Base-by-base conservation (phyloP, 2,888 invertebrate genomes). In the Phengaris alcon region DNA sequence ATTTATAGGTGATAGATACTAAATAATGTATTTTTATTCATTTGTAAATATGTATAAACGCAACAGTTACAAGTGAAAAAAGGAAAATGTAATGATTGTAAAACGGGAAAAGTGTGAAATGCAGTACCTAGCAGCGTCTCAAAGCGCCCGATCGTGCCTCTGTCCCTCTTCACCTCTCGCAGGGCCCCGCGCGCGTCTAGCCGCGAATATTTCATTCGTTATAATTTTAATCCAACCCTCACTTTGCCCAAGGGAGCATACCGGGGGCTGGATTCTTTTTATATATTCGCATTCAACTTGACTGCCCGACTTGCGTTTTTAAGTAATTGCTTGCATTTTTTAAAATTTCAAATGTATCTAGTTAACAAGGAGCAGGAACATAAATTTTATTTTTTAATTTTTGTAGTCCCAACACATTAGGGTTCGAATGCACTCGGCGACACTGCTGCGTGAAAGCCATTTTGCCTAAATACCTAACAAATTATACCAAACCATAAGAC, bases 271-370 rank as follows among this genome's bases (percentile, higher is more conserved):
- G 46, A 77, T 79, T 77, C 76, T 77, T 77, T 79, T 83, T 85
- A 54, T 82, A 81, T 87, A 83, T 90, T 89, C 89, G 85, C 88
- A 84, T 87, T 88, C 88, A 82, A 83, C 87, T 89, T 83, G 82
- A 83, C 83, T 79, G 80, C 80, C 79, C 82, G 81, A 82, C 83
- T 85, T 85, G 86, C 84, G 84, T 88, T 89, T 90, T 90, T 87
- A 88, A 89, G 90, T 90, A 91, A 90, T 91, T 91, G 90, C 87
- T 85, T 86, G 85, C 87, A 84, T 87, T 88, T 84, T 85, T 83
- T 85, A 81, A 76, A 78, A 76, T 77, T 75, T 78, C 79, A 79
- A 77, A 78, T 77, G 78, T 76, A 78, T 72, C 76, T 75, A 77
- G 75, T 79, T 78, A 77, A 77, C 78, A 54, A 15, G 69, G 7